Evolutionary conservation across 1,140 invertebrate genomes (phyloP), one percentile per base, ranked within the genome.

Genomic region (Berghia stephanieae): DNA sequence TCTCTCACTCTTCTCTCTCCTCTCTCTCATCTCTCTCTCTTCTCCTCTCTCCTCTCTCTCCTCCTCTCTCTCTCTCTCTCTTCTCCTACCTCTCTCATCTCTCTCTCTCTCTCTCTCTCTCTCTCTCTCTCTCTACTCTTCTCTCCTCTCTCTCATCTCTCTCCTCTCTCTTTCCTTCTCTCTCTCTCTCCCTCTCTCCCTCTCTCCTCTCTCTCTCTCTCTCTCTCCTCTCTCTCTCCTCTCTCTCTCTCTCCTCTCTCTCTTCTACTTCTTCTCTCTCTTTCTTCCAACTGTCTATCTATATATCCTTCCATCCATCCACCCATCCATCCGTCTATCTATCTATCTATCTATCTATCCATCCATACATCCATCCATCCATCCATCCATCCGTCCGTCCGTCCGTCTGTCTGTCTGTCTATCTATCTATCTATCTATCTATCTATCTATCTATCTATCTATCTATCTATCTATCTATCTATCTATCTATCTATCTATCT

Each of bases 401-500:
- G n/a, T 24, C 42, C 69, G n/a, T 71, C 69, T 71, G 40, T 71
- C 42, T 71, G 40, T 44, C 69, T 43, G n/a, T 44, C 42, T 71
- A 27, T 44, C 42, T 44, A 18, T 71, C 69, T 71, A 38, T 46
- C 69, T 71, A n/a, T 71, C 69, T 71, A 38, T 46, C 69, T 71
- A 1, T 46, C 24, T 46, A 27, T 24, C 2, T 46, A 27, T 38
- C n/a, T 38, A 13, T 69, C 40, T 36, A 13, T 69, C 67, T 68
- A 5, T 68, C 66, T 68, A 10, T 68, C 31, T 18, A 13, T 68
- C 66, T 34, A 18, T 16, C 31, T 6, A 10, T 24, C 16, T 68
- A n/a, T 16, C 36, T 38, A 5, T 38, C 38, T 42, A 13, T 34
- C 38, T 68, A 16, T 38, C 38, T 68, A 18, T 68, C 66, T 27